Percentiles rank a stretch among this genome's conserved stretches.
Conservation (phyloP, 2,888 invertebrate genomes). For the Thera britannica region DNA sequence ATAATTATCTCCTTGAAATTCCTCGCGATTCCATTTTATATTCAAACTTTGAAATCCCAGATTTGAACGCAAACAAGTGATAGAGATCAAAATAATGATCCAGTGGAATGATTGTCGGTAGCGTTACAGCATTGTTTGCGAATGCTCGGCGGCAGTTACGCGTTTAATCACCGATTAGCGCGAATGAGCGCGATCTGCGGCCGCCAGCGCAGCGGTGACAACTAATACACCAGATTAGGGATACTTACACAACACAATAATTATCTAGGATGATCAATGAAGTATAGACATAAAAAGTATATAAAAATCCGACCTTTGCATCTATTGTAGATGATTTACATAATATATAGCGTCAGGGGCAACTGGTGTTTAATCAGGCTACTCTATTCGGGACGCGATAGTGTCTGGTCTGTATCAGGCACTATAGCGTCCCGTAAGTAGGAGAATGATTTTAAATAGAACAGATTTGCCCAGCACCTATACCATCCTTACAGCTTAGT, state of each 20-base stretch:
- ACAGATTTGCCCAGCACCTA: no score
- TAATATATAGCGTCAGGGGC: no score
- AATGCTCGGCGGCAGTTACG: slow-evolving; percentile 20
- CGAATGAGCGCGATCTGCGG: slow-evolving; percentile 4
- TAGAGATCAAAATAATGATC: slow-evolving; percentile 6
- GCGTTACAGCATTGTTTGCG: slow-evolving; percentile 21
- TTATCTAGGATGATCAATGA: no score
- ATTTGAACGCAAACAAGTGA: slow-evolving; percentile 3
- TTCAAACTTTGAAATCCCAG: neutral
- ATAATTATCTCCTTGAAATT: neutral
- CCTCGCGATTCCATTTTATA: neutral
- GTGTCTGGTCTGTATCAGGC: no score
- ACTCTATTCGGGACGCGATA: no score
- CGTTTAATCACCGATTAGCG: slow-evolving; percentile 22
- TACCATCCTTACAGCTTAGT: no score
- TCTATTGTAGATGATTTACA: no score
- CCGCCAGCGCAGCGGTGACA: slow-evolving; percentile 1
- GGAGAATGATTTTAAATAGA: no score
- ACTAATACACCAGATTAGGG: slow-evolving; percentile 15
- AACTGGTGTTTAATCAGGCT: no score
- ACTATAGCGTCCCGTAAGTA: no score
- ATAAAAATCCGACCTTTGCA: no score
- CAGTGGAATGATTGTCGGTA: slow-evolving; percentile 3
- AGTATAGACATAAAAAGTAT: no score
- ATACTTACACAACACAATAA: neutral